phyloP scores from a whole-genome alignment of 2,113 vertebrate species.

The Rattus rattus region DNA sequence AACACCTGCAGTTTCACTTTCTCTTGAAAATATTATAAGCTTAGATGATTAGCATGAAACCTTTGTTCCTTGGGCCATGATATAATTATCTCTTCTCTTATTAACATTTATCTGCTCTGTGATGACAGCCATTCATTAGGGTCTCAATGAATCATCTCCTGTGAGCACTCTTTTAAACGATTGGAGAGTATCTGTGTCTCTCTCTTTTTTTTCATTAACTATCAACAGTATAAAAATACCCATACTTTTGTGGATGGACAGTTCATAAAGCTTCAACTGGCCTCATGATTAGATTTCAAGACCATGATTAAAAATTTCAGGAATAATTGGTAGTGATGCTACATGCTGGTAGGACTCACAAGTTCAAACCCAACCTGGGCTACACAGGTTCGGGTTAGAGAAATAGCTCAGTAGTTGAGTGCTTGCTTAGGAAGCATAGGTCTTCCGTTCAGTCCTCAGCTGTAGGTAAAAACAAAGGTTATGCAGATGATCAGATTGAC shows the following conservation, averaged over 20 bases:
- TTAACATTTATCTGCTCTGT: background rate
- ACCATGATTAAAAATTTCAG: background rate
- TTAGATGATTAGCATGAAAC: background rate
- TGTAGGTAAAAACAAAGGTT: background rate
- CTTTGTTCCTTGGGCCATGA: constrained; percentile 4
- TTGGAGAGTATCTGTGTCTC: background rate
- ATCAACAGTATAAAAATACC: constrained; percentile 15
- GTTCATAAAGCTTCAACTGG: constrained; percentile 11
- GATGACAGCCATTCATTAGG: background rate
- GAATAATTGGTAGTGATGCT: background rate
- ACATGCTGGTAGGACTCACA: too few species aligned
- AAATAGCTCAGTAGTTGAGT: background rate
- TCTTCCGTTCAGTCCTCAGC: background rate
- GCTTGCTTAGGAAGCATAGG: too few species aligned
- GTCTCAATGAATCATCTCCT: background rate
- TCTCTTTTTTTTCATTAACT: background rate
- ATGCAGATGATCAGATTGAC: background rate
- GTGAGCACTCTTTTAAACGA: background rate
- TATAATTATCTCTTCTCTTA: constrained; percentile 14
- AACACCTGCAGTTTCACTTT: background rate
- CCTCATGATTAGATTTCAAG: background rate
- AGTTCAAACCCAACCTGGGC: background rate
- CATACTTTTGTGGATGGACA: background rate
- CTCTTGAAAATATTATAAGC: background rate
- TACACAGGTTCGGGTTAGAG: background rate